A percentile compares a stretch with the other conserved stretches of the same genome.
These are phyloP conservation scores for Leptoclinus maculatus DNA, from an alignment of 2,797 vertebrate species.

Conservation along the genomic window DNA sequence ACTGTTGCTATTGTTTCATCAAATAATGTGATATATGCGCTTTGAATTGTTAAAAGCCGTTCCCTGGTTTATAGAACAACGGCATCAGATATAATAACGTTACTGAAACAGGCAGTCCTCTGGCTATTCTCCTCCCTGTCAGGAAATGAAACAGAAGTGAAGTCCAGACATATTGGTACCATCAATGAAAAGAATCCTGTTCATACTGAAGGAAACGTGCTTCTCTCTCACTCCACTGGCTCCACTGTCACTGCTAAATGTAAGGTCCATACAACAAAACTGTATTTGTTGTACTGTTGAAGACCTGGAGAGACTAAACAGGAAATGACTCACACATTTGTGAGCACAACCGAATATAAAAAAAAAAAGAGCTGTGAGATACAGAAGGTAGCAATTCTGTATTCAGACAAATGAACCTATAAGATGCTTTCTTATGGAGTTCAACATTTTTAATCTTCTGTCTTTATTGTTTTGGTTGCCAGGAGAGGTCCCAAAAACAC, in stretches of 20 bases:
- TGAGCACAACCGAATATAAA: neutral
- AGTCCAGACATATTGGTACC: constrained; percentile 55
- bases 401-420: constrained; percentile 6
- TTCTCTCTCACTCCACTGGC: constrained; percentile 12
- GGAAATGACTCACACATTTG: constrained; percentile 6
- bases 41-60: constrained; percentile 9
- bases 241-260: constrained; percentile 2
- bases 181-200: constrained; percentile 48
- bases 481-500: neutral
- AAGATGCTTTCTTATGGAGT: neutral
- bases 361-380: neutral
- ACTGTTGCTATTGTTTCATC: neutral
- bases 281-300: constrained; percentile 12
- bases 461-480: neutral
- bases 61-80: constrained; percentile 29
- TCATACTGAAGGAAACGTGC: constrained; percentile 19
- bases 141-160: constrained; percentile 58
- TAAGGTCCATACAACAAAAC: constrained; percentile 7
- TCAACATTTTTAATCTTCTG: neutral
- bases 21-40: neutral
- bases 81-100: constrained; percentile 21
- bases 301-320: constrained; percentile 47
- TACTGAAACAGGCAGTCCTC: constrained; percentile 33
- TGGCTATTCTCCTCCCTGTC: constrained; percentile 49
- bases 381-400: neutral